Evolutionary conservation across 1,140 invertebrate genomes (phyloP), one percentile per base, ranked within the genome.

Genomic region (Papilio dardanus): DNA sequence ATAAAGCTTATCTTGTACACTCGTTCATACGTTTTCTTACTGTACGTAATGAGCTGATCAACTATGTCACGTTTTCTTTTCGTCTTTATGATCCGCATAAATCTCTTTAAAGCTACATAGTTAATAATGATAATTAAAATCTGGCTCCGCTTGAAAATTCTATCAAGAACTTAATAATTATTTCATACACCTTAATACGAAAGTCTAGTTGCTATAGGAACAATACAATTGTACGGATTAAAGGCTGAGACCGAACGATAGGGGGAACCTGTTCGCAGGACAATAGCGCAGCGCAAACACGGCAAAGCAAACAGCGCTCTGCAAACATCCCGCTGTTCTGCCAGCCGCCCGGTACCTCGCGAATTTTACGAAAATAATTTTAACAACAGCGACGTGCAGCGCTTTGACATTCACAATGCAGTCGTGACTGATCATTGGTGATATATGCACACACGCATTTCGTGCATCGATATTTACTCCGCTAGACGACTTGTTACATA

Each of bases 261-360:
- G 77, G 40, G 75, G 76, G 24, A 62, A 71, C 80, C 69, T 78
- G 76, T 65, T 76, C 76, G 68, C 80, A 81, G 80, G 74, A 88
- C 85, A 89, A 89, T 86, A 76, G 81, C 79, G 71, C 16, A 80
- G 67, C 75, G 82, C 86, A 91, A 87, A 90, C 83, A 88, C 67
- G 78, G 82, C 74, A 84, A 83, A 82, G 76, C 86, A 86, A 88
- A 88, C 84, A 88, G 78, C 75, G 76, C 74, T 84, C 66, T 50
- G 76, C 83, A 88, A 88, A 88, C 80, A 89, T 65, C 76, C 78
- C 79, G 76, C 76, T 66, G 75, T 79, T 80, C 79, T 78, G 77
- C 74, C 77, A 77, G 74, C 67, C 54, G n/a, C 21, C 33, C 24
- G 66, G 21, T 19, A 10, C 10, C 14, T 28, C 24, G 19, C 21